Percentiles rank a stretch among this genome's conserved stretches.
Evolutionary conservation across 2,888 invertebrate genomes (phyloP).

Genomic region (Volucella bombylans): DNA sequence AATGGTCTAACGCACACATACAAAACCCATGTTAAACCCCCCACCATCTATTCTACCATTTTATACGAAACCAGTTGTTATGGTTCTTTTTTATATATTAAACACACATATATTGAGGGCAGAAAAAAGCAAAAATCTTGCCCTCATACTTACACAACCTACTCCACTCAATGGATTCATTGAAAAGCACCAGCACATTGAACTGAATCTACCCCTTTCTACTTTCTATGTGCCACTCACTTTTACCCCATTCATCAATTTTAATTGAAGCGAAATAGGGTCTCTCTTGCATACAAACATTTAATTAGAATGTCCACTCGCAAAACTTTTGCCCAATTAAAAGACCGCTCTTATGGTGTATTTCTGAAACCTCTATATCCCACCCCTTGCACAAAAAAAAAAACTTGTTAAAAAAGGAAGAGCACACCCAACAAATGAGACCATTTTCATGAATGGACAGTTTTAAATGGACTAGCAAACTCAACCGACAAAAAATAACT

Average conservation of each 20-base stretch:
- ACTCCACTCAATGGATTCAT: conserved; percentile 53
- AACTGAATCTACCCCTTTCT: conserved; percentile 13
- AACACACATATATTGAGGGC: neutral
- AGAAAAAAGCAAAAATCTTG: neutral
- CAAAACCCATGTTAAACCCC: no score
- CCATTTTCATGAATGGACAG: conserved; percentile 60
- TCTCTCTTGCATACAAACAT: conserved; percentile 65
- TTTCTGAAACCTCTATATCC: conserved; percentile 14
- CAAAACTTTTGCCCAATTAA: conserved; percentile 66
- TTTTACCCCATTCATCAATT: conserved; percentile 67
- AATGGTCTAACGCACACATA: neutral
- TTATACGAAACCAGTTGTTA: neutral
- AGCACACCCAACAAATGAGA: conserved; percentile 37
- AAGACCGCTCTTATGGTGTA: conserved; percentile 44
- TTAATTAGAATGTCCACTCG: conserved; percentile 73
- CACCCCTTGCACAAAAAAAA: neutral
- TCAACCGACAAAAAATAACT: conserved; percentile 40
- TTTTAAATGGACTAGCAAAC: conserved; percentile 66
- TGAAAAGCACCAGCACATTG: conserved; percentile 39
- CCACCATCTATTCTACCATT: neutral
- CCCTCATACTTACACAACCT: conserved; percentile 38
- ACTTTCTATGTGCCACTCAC: conserved; percentile 42
- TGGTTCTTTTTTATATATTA: conserved; percentile 7
- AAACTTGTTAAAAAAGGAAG: conserved; percentile 13
- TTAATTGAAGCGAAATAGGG: conserved; percentile 71